Conservation (phyloP, 2,113 vertebrate genomes). For the Spermophilus dauricus region DNA sequence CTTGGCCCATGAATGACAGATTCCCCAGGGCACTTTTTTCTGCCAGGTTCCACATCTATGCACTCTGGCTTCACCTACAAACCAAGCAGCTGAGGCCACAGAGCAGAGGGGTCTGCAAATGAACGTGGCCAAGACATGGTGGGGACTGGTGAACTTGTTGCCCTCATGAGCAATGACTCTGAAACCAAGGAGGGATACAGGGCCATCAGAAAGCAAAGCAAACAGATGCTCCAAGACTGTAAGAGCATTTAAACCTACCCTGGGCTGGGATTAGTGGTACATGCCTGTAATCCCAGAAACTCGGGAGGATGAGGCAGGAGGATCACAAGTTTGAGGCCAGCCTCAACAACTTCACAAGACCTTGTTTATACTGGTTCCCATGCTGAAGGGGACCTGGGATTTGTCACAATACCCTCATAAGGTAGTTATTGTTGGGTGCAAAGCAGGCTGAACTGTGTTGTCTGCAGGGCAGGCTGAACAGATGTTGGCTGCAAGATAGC, state of each 20-base stretch:
- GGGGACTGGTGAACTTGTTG: accelerated
- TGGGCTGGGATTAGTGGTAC: too few relatives aligned
- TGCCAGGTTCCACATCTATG: accelerated
- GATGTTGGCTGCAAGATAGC: too few relatives aligned
- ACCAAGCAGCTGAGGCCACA: not conserved
- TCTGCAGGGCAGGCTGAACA: too few relatives aligned
- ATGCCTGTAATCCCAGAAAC: too few relatives aligned
- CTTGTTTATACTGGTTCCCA: not conserved
- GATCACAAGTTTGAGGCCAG: too few relatives aligned
- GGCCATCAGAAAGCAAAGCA: not conserved
- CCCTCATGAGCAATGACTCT: accelerated
- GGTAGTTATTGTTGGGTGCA: too few relatives aligned
- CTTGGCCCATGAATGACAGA: slow-evolving; percentile 26
- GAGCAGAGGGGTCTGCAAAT: not conserved
- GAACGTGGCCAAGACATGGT: not conserved
- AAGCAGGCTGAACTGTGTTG: too few relatives aligned
- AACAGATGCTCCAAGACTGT: not conserved
- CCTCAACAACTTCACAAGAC: not conserved
- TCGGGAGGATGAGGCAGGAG: too few relatives aligned
- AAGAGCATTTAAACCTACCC: not conserved
- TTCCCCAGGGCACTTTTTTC: not conserved
- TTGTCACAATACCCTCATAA: not conserved
- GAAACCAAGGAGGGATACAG: accelerated
- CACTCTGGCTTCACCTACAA: not conserved
- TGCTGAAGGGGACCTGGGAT: too few relatives aligned